phyloP scores from a whole-genome alignment of 2,888 invertebrate genomes.

The Dynastes hyllus region DNA sequence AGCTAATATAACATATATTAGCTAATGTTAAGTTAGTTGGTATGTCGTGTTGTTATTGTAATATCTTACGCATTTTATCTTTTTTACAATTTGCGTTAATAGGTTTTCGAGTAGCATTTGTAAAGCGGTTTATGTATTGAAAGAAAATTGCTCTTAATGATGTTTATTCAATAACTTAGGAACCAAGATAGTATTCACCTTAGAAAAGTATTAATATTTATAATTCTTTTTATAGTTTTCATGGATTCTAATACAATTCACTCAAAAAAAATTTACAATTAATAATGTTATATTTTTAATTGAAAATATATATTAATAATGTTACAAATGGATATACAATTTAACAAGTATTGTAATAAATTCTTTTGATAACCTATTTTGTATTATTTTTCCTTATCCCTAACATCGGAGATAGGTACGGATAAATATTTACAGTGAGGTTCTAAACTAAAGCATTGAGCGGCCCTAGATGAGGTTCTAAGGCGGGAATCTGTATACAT shows the following conservation, averaged over 20 bases:
- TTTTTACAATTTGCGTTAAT: too few relatives aligned
- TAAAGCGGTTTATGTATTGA: too few relatives aligned
- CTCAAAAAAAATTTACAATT: neutral
- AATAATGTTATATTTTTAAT: neutral
- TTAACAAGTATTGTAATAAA: neutral
- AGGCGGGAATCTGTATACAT: too few relatives aligned
- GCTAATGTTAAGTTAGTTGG: too few relatives aligned
- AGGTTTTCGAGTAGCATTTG: too few relatives aligned
- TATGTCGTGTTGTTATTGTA: too few relatives aligned
- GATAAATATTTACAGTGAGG: too few relatives aligned
- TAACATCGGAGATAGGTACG: neutral
- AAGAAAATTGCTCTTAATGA: too few relatives aligned
- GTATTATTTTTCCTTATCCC: neutral
- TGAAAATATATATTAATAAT: neutral
- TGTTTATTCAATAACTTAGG: neutral
- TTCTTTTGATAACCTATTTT: neutral
- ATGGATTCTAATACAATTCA: neutral
- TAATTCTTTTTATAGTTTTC: neutral
- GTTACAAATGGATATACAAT: neutral
- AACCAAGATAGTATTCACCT: constrained; percentile 3
- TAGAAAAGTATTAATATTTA: neutral
- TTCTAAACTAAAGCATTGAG: too few relatives aligned
- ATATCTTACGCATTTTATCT: too few relatives aligned
- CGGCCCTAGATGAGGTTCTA: too few relatives aligned
- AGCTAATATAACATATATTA: too few relatives aligned